Evolutionary conservation across 2,797 vertebrate genomes (phyloP).

Genomic region (Urophycis tenuis): DNA sequence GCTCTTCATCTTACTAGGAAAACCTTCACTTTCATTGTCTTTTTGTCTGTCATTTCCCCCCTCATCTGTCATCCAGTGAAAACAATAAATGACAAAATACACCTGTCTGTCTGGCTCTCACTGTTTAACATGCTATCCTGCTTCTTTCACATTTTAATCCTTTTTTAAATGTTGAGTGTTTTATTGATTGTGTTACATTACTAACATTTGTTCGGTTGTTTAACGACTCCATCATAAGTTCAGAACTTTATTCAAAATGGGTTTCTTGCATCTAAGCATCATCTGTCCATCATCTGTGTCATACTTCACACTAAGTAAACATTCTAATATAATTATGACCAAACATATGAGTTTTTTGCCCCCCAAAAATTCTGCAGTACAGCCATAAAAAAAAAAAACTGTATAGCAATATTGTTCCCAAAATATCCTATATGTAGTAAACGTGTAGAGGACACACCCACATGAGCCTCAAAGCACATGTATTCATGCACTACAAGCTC

Average conservation of each 20-base stretch:
- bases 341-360: too few relatives aligned
- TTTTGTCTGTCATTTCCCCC: not conserved
- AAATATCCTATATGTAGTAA: not conserved
- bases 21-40: constrained; percentile 15
- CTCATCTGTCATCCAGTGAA: constrained; percentile 32
- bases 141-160: constrained; percentile 44
- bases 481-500: not conserved
- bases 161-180: constrained; percentile 37
- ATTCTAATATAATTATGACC: not conserved
- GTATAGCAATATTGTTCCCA: not conserved
- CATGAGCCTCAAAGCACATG: not conserved
- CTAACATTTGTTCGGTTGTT: constrained; percentile 17
- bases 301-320: not conserved
- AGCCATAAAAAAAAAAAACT: not conserved
- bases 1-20: constrained; percentile 41
- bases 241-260: constrained; percentile 35
- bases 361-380: not conserved
- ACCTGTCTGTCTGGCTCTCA: constrained; percentile 38
- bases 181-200: constrained; percentile 35
- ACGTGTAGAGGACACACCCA: not conserved
- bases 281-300: not conserved
- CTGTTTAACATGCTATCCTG: constrained; percentile 27
- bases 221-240: constrained; percentile 28
- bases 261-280: not conserved
- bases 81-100: constrained; percentile 61